A percentile compares a stretch with the other conserved stretches of the same genome.
Conservation (phyloP, 2,113 vertebrate genomes). For the Columba janthina region DNA sequence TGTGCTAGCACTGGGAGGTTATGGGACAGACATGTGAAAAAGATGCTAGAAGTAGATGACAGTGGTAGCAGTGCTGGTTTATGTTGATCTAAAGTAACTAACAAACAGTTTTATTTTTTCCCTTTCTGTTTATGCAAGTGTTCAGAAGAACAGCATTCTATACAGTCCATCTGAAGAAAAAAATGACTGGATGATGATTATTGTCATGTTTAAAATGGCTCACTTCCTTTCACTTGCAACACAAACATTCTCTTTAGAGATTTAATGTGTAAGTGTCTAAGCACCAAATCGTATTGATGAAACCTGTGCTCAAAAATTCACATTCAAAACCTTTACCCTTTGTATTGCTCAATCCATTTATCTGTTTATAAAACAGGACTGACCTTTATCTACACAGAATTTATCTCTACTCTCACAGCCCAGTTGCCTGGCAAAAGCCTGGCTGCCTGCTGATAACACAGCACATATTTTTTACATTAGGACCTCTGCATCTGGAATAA, state of each 20-base stretch:
- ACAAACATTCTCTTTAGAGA: not conserved
- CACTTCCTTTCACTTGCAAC: not conserved
- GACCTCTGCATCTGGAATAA: not conserved
- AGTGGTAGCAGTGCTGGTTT: not conserved
- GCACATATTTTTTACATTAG: not conserved
- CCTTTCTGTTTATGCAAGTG: not conserved
- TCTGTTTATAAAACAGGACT: not conserved
- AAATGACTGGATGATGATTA: not conserved
- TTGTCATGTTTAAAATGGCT: not conserved
- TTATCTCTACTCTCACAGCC: not conserved
- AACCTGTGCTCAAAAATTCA: not conserved
- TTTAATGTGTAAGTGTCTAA: not conserved
- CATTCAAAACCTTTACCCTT: not conserved
- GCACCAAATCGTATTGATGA: not conserved
- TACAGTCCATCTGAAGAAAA: not conserved
- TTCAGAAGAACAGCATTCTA: not conserved
- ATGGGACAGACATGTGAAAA: not conserved
- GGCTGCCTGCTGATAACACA: not conserved
- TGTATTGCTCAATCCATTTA: not conserved
- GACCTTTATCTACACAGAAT: not conserved
- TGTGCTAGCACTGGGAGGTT: not conserved
- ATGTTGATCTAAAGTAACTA: not conserved
- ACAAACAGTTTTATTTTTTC: not conserved
- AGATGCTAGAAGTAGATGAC: accelerated
- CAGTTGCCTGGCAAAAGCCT: not conserved